These are phyloP conservation scores for Drosophila takahashii DNA, from an alignment of 1,140 invertebrate genomes.

Conservation along the genomic window DNA sequence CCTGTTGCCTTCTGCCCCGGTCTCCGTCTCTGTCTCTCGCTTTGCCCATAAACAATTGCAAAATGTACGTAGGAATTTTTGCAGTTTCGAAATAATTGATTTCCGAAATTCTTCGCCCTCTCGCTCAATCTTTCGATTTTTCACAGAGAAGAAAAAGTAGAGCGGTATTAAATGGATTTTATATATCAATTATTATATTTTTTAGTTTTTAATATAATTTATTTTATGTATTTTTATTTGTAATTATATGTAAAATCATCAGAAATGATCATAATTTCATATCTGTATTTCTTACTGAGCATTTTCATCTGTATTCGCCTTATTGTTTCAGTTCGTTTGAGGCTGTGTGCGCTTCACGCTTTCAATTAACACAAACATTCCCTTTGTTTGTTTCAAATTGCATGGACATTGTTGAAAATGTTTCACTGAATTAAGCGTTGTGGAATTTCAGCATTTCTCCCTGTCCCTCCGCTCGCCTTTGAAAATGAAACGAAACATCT, in stretches of 20 bases:
- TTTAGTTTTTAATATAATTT: too few relatives aligned
- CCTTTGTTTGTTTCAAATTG: constrained; percentile 82
- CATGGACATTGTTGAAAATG: constrained; percentile 80
- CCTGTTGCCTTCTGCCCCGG: not conserved
- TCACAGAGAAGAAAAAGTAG: not conserved
- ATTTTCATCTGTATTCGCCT: constrained; percentile 10
- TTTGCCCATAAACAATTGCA: constrained; percentile 78
- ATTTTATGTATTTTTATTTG: not conserved
- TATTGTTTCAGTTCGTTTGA: constrained; percentile 30
- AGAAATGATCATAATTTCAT: not conserved
- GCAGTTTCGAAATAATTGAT: constrained; percentile 83
- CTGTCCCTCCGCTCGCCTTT: constrained; percentile 8
- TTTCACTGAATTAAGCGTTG: constrained; percentile 75
- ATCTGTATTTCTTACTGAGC: not conserved
- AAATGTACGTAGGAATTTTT: constrained; percentile 79
- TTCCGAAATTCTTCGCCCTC: constrained; percentile 73
- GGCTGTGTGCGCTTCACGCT: constrained; percentile 70
- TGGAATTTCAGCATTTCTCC: constrained; percentile 60
- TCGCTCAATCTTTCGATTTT: constrained; percentile 20
- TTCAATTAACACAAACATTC: constrained; percentile 83
- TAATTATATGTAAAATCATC: not conserved
- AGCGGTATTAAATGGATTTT: not conserved
- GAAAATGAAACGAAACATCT: constrained; percentile 76
- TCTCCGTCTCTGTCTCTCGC: constrained; percentile 32
- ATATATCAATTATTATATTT: not conserved